Base-by-base conservation (phyloP, 2,888 invertebrate species). In the Anarsia innoxiella region DNA sequence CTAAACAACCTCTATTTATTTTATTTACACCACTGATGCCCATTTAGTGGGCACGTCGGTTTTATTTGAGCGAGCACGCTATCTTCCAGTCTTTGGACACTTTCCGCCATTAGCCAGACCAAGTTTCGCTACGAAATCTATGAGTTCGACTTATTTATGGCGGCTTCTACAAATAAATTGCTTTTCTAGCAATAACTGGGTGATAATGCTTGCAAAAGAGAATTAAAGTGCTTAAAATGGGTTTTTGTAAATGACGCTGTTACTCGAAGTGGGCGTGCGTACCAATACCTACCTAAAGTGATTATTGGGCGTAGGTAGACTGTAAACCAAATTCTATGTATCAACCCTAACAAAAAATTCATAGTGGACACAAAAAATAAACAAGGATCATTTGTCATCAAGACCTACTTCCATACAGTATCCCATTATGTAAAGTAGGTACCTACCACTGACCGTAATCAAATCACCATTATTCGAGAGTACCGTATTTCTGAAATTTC, bases 11-110 rank as follows among this genome's bases (percentile, higher is more conserved):
- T 3, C 42, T 39, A 42, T 49, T 51, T 28, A 40, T 46, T 56
- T 49, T 51, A 51, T 57, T 50, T 46, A 45, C 44, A 41, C 41
- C 42, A 43, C 49, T 50, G 46, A 47, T 41, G 44, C 40, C 30
- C 26, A 37, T 49, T 49, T 31, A 39, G 32, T 31, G 31, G 37
- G 40, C 40, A n/a, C 39, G 23, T 34, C 30, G 19, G 39, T 12
- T 40, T 39, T 36, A 38, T 43, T 38, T 14, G 14, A 31, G 2
- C 32, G 13, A 40, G 29, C 45, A 46, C 43, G 45, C 41, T 38
- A 48, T 46, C 37, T 41, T 8, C n/a, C n/a, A n/a, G n/a, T 13
- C 29, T 28, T 11, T 6, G 33, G 33, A 33, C 28, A 28, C 10
- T 28, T 36, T 12, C 8, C 6, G 27, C 34, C 34, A 34, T 34